Conservation (phyloP, 2,797 vertebrate species). For the Parauchenoglanis ngamensis region DNA sequence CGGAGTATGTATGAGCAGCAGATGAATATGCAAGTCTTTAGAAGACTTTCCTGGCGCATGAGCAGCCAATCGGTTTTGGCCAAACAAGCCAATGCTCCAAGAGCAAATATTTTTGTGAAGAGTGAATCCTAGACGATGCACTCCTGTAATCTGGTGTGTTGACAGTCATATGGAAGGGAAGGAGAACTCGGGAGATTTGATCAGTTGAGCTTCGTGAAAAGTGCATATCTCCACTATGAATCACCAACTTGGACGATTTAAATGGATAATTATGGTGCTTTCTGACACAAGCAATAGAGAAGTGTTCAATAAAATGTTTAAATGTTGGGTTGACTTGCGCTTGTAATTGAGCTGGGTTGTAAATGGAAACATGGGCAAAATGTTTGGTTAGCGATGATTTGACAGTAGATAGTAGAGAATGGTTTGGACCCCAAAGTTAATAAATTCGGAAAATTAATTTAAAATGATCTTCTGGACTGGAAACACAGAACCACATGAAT, state of each 20-base stretch:
- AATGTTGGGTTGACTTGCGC: not conserved
- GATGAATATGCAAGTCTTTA: not conserved
- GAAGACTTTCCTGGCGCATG: not conserved
- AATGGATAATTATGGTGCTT: not conserved
- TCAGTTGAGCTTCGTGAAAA: slow-evolving; percentile 7
- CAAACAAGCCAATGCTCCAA: not conserved
- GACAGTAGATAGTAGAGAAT: not conserved
- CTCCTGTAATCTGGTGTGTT: slow-evolving; percentile 18
- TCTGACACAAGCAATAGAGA: slow-evolving; percentile 1
- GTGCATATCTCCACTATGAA: slow-evolving; percentile 28
- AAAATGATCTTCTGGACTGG: not conserved
- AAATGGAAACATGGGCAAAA: not conserved
- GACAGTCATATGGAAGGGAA: slow-evolving; percentile 13
- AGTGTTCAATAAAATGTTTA: not conserved
- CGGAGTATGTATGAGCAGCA: not conserved
- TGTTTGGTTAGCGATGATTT: not conserved
- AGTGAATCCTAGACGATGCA: slow-evolving; percentile 8
- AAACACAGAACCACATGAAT: not conserved
- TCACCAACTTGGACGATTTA: slow-evolving; percentile 11
- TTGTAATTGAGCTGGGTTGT: not conserved
- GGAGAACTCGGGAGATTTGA: not conserved
- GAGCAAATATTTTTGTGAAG: not conserved
- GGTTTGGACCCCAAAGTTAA: not conserved
- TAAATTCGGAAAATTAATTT: not conserved
- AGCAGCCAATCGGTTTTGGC: not conserved